Evolutionary conservation across 2,888 invertebrate species (phyloP), one percentile per base, ranked within the genome.

Genomic region (Ptilodon capucinus): DNA sequence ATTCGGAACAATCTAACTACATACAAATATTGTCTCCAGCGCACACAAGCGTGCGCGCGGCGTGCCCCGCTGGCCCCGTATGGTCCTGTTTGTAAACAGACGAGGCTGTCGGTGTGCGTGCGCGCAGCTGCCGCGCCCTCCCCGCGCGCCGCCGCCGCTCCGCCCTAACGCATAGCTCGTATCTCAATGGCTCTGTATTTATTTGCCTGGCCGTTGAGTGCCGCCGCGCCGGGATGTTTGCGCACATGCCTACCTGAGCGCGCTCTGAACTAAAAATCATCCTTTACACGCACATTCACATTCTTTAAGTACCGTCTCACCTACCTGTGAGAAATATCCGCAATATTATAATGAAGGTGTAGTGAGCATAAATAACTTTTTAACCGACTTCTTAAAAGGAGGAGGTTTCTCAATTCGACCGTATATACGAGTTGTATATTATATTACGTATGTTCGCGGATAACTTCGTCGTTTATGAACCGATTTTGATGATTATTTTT

Each of bases 41-140:
- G 28, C 58, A 51, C 54, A 52, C 54, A 51, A 42, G 41, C 32
- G 44, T 40, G 11, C 43, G 16, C 36, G 30, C 28, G 14, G 28
- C 42, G 42, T 28, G n/a, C n/a, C n/a, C n/a, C 44, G 39, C 42
- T 38, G 36, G 43, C 40, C 40, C 32, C 53, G 42, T 51, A 41
- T 38, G 54, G 48, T 51, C 40, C 46, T 68, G 67, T 71, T 71
- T 64, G 71, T 70, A 68, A 68, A 77, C 71, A 74, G 34, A 17
- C 44, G 46, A 42, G 42, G 23, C 54, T 44, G 28, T 42, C 35
- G 0, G 68, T 74, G 74, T 70, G 78, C 73, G 78, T 67, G 67
- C 59, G 66, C 79, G 77, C 81, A 78, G 80, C 80, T 79, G 80
- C 67, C 70, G 55, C 46, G 25, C 41, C 49, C 38, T 50, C 21